Evolutionary conservation across 2,113 vertebrate genomes (phyloP).

Genomic region (Porphyrio hochstetteri): DNA sequence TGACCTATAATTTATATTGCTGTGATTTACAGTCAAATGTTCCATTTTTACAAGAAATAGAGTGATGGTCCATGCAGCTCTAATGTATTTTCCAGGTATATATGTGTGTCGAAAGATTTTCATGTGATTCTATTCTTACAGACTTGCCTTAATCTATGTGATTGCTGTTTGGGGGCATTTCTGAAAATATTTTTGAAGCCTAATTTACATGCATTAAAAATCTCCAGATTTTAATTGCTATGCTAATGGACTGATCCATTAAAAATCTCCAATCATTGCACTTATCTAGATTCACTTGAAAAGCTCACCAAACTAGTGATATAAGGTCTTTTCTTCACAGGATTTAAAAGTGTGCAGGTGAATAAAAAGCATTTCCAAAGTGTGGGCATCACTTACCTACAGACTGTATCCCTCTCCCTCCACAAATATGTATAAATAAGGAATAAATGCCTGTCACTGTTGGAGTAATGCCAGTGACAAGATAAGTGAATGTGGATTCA

Average conservation of each 20-base stretch:
- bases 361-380: background rate
- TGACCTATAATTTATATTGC: constrained; percentile 10
- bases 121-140: background rate
- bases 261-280: background rate
- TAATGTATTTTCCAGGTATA: background rate
- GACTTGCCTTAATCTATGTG: background rate
- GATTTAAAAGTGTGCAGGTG: background rate
- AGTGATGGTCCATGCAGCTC: background rate
- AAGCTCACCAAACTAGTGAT: background rate
- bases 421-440: background rate
- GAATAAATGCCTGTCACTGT: background rate
- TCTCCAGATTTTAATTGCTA: background rate
- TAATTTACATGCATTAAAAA: background rate
- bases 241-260: background rate
- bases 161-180: background rate
- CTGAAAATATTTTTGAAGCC: background rate
- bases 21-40: constrained; percentile 2
- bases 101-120: background rate
- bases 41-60: constrained; percentile 15
- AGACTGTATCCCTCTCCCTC: background rate
- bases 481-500: background rate
- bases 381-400: background rate
- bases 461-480: background rate
- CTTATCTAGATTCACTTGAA: background rate
- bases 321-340: background rate